Evolutionary conservation across 2,888 invertebrate genomes (phyloP), one percentile per base, ranked within the genome.

Genomic region (Harpalus rufipes): DNA sequence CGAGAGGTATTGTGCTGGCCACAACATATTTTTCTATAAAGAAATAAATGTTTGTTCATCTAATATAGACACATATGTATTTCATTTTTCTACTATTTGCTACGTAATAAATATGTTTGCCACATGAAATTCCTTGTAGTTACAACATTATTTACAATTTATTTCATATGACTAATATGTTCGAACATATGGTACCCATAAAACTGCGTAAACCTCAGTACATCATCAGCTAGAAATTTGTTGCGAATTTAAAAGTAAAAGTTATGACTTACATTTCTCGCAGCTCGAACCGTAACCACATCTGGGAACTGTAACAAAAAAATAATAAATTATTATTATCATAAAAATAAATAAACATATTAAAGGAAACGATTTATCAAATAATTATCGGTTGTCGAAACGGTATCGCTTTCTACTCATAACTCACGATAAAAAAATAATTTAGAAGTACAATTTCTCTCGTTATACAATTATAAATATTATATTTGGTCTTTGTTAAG

Each of bases 121-220:
- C 14, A 59, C 6, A 32, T 32, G 32, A 32, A 4, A 32, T 32
- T 32, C 1, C 32, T 32, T 32, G 5, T 32, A 32, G 32, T 32
- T 32, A 32, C 32, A 32, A 32, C 32, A 32, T 32, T 32, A 32
- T 32, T 32, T 32, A 32, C 5, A 32, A 32, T 32, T 32, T 32
- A 32, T 32, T 32, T 32, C 32, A 5, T 32, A 32, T 32, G 32
- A 32, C 5, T 32, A 32, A 32, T 32, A 32, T 32, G 32, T 32
- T 32, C 5, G 44, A 68, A 68, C 68, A 68, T 68, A 14, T 68
- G 68, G 68, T 14, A 39, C n/a, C 39, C 14, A 68, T 68, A 39
- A 68, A 68, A 68, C 39, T 68, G 32, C 39, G 7, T 8, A 25
- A 63, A 25, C 25, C 18, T 18, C 8, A 10, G 63, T 63, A 18